Evolutionary conservation across 2,113 vertebrate species (phyloP).

Genomic region (Morone saxatilis): DNA sequence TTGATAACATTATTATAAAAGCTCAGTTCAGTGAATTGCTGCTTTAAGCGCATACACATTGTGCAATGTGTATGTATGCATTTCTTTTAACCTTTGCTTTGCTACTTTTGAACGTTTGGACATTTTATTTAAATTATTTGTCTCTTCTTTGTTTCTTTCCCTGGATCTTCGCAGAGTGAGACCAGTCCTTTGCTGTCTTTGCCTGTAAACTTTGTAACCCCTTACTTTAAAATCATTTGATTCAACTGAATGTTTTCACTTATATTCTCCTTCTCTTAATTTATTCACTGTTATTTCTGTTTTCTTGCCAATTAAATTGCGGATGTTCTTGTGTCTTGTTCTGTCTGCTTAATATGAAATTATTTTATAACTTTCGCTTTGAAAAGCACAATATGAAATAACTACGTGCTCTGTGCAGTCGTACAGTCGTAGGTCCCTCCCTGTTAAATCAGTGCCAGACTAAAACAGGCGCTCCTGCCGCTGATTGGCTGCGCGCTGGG

Average conservation of each 20-base stretch:
- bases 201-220: neutral
- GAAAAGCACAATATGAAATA: neutral
- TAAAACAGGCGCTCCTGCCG: slow-evolving; percentile 48
- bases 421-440: slow-evolving; percentile 3
- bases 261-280: neutral
- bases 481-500: slow-evolving; percentile 70
- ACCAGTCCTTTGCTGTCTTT: neutral
- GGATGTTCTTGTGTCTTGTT: neutral
- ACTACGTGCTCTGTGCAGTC: neutral
- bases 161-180: neutral
- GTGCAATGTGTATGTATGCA: neutral
- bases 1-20: neutral
- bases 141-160: neutral
- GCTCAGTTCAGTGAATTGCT: neutral
- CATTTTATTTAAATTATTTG: neutral
- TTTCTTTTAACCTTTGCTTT: neutral
- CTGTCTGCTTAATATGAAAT: neutral
- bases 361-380: neutral
- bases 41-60: neutral
- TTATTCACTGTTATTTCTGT: neutral
- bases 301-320: too few species aligned
- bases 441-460: slow-evolving; percentile 63
- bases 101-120: neutral
- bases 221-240: neutral
- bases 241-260: neutral